These are phyloP conservation scores for Scrobipalpa atriplicella DNA, from an alignment of 2,888 invertebrate species.

Conservation along the genomic window DNA sequence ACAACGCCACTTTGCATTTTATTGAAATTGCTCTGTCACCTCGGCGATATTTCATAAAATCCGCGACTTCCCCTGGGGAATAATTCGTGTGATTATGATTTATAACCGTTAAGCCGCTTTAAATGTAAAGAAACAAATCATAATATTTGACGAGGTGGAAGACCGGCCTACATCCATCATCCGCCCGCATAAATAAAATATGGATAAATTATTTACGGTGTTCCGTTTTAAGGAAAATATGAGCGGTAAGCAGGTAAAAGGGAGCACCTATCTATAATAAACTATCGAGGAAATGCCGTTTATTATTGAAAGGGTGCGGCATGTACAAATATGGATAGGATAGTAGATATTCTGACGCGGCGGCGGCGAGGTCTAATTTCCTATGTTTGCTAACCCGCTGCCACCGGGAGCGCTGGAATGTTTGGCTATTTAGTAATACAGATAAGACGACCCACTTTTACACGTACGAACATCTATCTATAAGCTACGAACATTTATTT, in stretches of 20 bases:
- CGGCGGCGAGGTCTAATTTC: constrained; percentile 14
- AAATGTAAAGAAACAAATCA: constrained; percentile 11
- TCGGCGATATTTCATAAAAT: constrained; percentile 16
- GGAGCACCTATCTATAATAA: constrained; percentile 11
- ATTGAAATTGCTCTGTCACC: constrained; percentile 2
- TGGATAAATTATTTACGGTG: constrained; percentile 21
- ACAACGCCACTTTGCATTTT: constrained; percentile 14
- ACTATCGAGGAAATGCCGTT: constrained; percentile 21
- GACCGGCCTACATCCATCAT: constrained; percentile 7
- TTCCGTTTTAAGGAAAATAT: constrained; percentile 7
- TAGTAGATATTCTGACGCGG: constrained; percentile 10
- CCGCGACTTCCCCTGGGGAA: not conserved
- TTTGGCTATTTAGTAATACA: constrained; percentile 17
- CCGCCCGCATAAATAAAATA: constrained; percentile 20
- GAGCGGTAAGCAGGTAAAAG: constrained; percentile 13
- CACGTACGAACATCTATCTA: not conserved
- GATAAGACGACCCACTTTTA: constrained; percentile 17
- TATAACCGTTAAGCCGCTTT: constrained; percentile 20
- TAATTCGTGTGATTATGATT: constrained; percentile 15
- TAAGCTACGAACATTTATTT: not conserved
- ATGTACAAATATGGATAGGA: constrained; percentile 26
- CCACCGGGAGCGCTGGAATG: constrained; percentile 4
- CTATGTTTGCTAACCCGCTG: constrained; percentile 14
- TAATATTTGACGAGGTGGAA: constrained; percentile 7
- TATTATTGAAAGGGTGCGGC: constrained; percentile 22